These are phyloP conservation scores for Scelioninae gen. 2 DNA, from an alignment of 2,888 invertebrate species.

Conservation along the genomic window DNA sequence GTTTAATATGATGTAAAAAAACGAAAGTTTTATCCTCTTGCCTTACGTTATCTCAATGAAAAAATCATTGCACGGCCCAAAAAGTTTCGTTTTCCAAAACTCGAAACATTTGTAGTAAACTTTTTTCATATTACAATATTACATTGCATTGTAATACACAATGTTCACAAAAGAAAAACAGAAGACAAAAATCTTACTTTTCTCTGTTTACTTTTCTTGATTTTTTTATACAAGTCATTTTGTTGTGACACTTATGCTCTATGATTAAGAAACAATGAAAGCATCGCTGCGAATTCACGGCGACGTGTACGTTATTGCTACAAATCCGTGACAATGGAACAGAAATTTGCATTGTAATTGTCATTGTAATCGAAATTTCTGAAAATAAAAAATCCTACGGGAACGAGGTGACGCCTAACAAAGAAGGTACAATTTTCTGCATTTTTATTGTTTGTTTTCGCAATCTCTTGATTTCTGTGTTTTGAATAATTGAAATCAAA, in stretches of 20 bases:
- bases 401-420: no score
- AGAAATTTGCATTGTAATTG: constrained; percentile 4
- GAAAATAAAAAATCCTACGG: no score
- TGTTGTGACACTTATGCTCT: constrained; percentile 44
- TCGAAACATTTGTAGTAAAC: neutral
- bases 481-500: no score
- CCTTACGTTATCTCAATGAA: constrained; percentile 14
- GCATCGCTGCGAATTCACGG: constrained; percentile 27
- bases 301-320: constrained; percentile 42
- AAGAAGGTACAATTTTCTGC: no score
- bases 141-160: constrained; percentile 45
- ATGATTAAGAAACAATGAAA: constrained; percentile 45
- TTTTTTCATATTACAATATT: neutral
- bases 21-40: neutral
- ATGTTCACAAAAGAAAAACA: constrained; percentile 62
- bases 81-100: neutral
- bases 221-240: constrained; percentile 62
- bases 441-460: no score
- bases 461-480: no score
- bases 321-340: constrained; percentile 11
- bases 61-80: constrained; percentile 8
- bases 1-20: neutral
- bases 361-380: neutral
- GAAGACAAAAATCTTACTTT: constrained; percentile 45
- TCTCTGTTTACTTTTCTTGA: neutral